Conservation (phyloP, 2,888 invertebrate genomes). For the Leucophora obtusa region DNA sequence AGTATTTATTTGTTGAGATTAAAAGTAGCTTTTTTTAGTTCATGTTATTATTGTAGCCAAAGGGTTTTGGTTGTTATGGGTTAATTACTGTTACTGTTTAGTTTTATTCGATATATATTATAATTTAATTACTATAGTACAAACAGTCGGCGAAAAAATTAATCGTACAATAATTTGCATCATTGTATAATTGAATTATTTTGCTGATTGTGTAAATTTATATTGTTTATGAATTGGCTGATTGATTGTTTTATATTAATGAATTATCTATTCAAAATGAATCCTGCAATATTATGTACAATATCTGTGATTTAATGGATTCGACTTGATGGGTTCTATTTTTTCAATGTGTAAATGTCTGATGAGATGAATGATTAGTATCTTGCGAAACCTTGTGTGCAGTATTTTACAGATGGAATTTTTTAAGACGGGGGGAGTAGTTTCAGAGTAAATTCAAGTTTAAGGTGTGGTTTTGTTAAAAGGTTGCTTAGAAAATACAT, state of each 20-base stretch:
- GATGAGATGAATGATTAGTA: background rate
- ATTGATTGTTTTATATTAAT: constrained; percentile 33
- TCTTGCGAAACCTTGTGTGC: background rate
- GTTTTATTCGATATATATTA: constrained; percentile 2
- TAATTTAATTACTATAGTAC: constrained; percentile 19
- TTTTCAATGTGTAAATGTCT: background rate
- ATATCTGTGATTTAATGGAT: constrained; percentile 49
- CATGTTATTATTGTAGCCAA: constrained; percentile 26
- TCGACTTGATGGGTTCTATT: background rate
- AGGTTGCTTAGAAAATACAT: background rate
- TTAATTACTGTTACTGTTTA: constrained; percentile 32
- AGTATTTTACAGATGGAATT: background rate
- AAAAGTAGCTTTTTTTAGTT: background rate
- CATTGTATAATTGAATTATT: background rate
- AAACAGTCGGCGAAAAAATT: constrained; percentile 24
- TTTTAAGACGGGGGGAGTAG: background rate
- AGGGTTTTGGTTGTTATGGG: constrained; percentile 17
- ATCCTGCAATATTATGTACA: constrained; percentile 62
- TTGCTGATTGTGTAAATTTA: background rate
- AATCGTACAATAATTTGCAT: background rate
- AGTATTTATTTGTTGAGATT: constrained; percentile 3
- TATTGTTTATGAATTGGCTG: constrained; percentile 22
- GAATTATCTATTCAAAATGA: constrained; percentile 39
- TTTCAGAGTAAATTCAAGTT: background rate
- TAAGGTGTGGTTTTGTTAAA: background rate